Evolutionary conservation across 2,888 invertebrate genomes (phyloP), one percentile per base, ranked within the genome.

Genomic region (Spisula subtruncata): DNA sequence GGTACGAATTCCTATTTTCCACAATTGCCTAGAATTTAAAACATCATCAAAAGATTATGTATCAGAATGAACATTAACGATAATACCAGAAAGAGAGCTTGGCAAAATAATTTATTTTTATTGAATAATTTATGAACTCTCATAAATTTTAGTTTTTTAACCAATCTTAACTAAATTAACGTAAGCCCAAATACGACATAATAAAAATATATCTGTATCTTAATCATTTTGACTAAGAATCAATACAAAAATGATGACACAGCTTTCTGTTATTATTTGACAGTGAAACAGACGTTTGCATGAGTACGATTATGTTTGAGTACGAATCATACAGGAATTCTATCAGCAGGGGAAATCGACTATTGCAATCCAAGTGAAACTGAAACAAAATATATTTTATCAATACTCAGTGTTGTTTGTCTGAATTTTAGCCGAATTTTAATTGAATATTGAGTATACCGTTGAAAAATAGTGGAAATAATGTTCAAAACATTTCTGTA

Each of bases 401-500:
- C 14, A 51, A 51, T 16, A 51, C 51, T 51, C 14, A 16, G 16
- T 1, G 16, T 16, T 8, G 14, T 51, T 12, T 16, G 51, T 51
- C 12, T 51, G 14, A 51, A 51, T 16, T 1, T 51, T 6, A 16
- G 51, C 51, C 12, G 1, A 1, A 0, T 25, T 66, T 66, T 8
- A 1, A 25, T 66, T 20, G 60, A 66, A 25, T 66, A 66, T 2
- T 66, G 25, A 2, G 6, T 66, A 66, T 66, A 66, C 60, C 60
- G n/a, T 25, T 66, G 25, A 25, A 25, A 66, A 12, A 25, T 66
- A 25, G 51, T 25, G 60, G 25, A 66, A 66, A 66, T 66, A 25
- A n/a, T 25, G 60, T 81, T 84, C 75, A 84, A 84, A 84, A 71
- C 75, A 84, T 75, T 35, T 66, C 41, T 20, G 66, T 41, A 29